Evolutionary conservation across 2,888 invertebrate species (phyloP), one percentile per base, ranked within the genome.

Genomic region (Caenorhabditis angaria): DNA sequence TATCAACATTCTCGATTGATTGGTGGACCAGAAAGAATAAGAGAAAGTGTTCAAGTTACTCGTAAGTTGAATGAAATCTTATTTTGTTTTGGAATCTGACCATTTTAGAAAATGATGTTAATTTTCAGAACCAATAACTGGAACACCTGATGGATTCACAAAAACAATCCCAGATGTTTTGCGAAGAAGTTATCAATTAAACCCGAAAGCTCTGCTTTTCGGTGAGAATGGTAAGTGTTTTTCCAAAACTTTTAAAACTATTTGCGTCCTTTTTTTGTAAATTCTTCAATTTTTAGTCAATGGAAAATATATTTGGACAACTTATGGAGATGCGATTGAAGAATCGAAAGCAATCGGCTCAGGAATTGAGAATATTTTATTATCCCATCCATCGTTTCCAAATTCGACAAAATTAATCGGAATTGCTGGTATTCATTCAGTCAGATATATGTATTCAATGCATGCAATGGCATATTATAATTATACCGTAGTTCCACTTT

Each of bases 401-500:
- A n/a, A n/a, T n/a, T 29, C 48, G 10, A 66, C 63, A 24, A 62
- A 63, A 18, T 28, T 71, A 27, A 67, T 71, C 35, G 71, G 71
- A 20, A 64, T 78, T 27, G 70, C 78, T 12, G 79, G 81, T 20
- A 74, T 81, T 20, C 79, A 81, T 51, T 79, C 78, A 20, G 59
- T 67, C 35, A 77, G 80, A 22, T 85, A 82, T 55, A 66, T 81
- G 60, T 73, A 69, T 10, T 70, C 80, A 1, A 68, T 79, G 60
- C 78, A 81, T 48, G 82, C 65, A 0, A 61, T 81, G 48, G 68
- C 78, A 89, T 93, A 93, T 88, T 95, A 93, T 89, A 94, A 94
- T 82, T 92, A 96, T 92, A 94, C 95, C 62, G 92, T 94, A 80
- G 94, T 97, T 75, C 96, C 97, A 60, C 91, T 97, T 65, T 97